These are phyloP conservation scores for Muntiacus muntjak DNA, from an alignment of 2,113 vertebrate genomes.

Conservation along the genomic window DNA sequence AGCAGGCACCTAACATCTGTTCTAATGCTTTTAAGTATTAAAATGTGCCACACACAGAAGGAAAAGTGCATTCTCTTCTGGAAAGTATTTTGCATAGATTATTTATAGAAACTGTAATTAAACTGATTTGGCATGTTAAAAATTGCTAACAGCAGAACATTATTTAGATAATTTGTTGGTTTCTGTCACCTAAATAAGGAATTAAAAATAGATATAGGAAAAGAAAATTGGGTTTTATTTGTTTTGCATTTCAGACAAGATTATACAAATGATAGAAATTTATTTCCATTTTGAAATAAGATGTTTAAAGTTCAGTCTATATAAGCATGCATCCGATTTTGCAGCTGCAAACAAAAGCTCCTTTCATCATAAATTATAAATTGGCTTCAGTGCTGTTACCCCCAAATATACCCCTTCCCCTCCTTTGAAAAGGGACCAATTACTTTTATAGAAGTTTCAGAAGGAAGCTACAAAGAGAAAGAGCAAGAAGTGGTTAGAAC, in stretches of 20 bases:
- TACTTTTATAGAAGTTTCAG: neutral
- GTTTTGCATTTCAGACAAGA: constrained; percentile 57
- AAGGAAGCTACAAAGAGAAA: neutral
- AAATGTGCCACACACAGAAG: constrained; percentile 79
- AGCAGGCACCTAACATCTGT: constrained; percentile 89
- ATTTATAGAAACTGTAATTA: constrained; percentile 86
- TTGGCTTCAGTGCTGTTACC: neutral
- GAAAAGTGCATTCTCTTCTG: constrained; percentile 82
- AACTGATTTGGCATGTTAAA: constrained; percentile 81
- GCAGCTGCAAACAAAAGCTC: neutral
- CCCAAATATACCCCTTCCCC: neutral
- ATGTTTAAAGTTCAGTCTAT: constrained; percentile 23
- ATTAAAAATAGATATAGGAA: constrained; percentile 57
- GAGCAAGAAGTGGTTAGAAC: neutral
- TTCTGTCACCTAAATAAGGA: constrained; percentile 71
- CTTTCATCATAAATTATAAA: constrained; percentile 14
- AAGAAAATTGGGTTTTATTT: constrained; percentile 67
- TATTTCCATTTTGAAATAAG: neutral
- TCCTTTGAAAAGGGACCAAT: neutral
- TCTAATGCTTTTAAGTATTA: constrained; percentile 88
- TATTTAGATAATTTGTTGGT: constrained; percentile 69
- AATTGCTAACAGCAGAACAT: constrained; percentile 76
- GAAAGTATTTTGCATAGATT: constrained; percentile 81
- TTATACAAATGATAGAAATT: constrained; percentile 50
- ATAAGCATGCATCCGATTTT: neutral